These are phyloP conservation scores for Popillia japonica DNA, from an alignment of 1,140 invertebrate species.

Conservation along the genomic window DNA sequence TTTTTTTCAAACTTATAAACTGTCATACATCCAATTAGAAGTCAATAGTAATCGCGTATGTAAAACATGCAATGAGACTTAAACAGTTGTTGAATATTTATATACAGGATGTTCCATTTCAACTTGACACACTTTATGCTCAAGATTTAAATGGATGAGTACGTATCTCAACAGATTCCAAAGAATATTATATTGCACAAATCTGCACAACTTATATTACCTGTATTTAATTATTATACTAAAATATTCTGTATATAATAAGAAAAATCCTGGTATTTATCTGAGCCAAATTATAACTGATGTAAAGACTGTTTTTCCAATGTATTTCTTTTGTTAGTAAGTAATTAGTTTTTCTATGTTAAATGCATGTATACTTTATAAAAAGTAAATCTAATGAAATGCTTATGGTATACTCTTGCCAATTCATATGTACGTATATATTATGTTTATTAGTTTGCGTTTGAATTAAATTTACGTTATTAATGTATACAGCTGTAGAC, in stretches of 20 bases:
- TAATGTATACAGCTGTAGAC: not conserved
- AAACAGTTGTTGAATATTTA: slow-evolving; percentile 15
- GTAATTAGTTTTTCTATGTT: slow-evolving; percentile 35
- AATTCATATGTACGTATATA: slow-evolving; percentile 24
- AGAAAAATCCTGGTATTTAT: not conserved
- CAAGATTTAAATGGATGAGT: not conserved
- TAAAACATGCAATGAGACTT: not conserved
- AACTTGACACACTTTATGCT: slow-evolving; percentile 17
- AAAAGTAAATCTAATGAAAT: slow-evolving; percentile 30
- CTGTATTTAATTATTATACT: not conserved
- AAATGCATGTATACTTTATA: slow-evolving; percentile 18
- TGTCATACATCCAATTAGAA: slow-evolving; percentile 1
- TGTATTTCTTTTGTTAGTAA: slow-evolving; percentile 18
- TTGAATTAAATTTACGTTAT: not conserved
- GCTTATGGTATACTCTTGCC: slow-evolving; percentile 38
- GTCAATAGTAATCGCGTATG: not conserved
- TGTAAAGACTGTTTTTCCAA: slow-evolving; percentile 33
- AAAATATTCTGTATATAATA: slow-evolving; percentile 34
- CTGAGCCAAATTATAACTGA: slow-evolving; percentile 35
- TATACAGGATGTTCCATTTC: slow-evolving; percentile 34
- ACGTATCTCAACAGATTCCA: too few relatives aligned
- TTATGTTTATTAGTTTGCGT: not conserved
- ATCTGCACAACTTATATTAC: too few relatives aligned
- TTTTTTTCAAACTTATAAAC: slow-evolving; percentile 22
- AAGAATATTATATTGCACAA: too few relatives aligned